Evolutionary conservation across 2,888 invertebrate species (phyloP), one percentile per base, ranked within the genome.

Genomic region (Automeris io): DNA sequence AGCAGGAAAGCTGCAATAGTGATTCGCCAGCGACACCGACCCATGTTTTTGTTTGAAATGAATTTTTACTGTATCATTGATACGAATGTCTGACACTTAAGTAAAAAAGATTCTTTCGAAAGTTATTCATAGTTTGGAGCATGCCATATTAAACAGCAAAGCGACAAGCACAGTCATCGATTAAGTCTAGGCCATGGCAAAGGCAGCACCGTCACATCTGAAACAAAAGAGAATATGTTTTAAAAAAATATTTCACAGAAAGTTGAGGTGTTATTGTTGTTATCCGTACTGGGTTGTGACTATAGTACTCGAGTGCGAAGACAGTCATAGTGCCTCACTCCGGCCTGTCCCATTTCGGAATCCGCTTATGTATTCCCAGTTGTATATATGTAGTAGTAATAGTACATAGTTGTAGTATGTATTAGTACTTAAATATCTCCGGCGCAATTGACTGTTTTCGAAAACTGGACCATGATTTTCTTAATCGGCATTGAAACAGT

Each of bases 41-140:
- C 80, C 85, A 86, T 86, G 61, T 63, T 81, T 46, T 57, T 39
- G 41, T 39, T 35, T 44, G 52, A 42, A 34, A 56, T 57, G 63
- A 51, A 62, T 55, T 75, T 69, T 85, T 80, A 83, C 76, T 81
- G 71, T 74, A 63, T 67, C 83, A 83, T 85, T 65, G 72, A 77
- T 61, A 61, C 54, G 47, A 53, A 32, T 50, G 47, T 50, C 43
- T 50, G 44, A 47, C 41, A 47, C 45, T 45, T 39, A 47, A 53
- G 48, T 46, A 66, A 61, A 68, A 55, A 61, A 66, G 40, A 59
- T 54, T 52, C 54, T 54, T 51, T 59, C 42, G 52, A 60, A 57
- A 64, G 60, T 65, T 57, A 45, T 56, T 45, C 49, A 49, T 49
- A 48, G 43, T 51, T 41, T 53, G 40, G 49, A 51, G 49, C 55